Base-by-base conservation (phyloP, 2,888 invertebrate species). In the Volucella inflata region DNA sequence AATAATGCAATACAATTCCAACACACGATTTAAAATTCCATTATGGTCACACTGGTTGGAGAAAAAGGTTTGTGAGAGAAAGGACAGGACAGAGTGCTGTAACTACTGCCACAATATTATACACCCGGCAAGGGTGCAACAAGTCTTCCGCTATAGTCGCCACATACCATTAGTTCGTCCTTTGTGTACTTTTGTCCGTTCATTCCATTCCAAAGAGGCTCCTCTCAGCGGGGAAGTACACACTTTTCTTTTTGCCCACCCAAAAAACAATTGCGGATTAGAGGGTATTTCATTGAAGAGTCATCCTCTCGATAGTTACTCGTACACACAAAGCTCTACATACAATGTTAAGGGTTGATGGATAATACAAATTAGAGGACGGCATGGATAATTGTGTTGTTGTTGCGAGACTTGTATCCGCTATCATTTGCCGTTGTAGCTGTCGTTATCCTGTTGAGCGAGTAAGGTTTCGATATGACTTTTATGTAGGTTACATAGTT, bases 191-290 rank as follows among this genome's bases (percentile, higher is more conserved):
- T 53, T 2, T 55, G 38, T 60, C 46, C 60, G 9, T 59, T 51
- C 38, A 42, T 68, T 57, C 46, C 46, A 67, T 53, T 74, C 42
- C 50, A 38, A 17, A 50, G 21, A 57, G 40, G 14, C 16, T 16
- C 51, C 1, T 30, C 68, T 3, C 74, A 68, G 46, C 64, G 16
- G 60, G 67, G 16, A 10, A 42, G 36, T 30, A 30, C 30, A 6
- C 30, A 6, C 0, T 30, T 30, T 6, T 30, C 30, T 6, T 10
- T 36, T 80, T 55, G 57, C 17, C 14, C 55, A 30, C 44, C 38
- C 38, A 72, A 30, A 30, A 77, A 72, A 78, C 72, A 83, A 78
- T 74, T 60, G 64, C 51, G 57, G 62, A 78, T 78, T 78, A 83
- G n/a, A 48, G 62, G 60, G 67, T 51, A 67, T 72, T 59, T 38